These are phyloP conservation scores for Steinernema hermaphroditum DNA, from an alignment of 2,888 invertebrate genomes.

Conservation along the genomic window DNA sequence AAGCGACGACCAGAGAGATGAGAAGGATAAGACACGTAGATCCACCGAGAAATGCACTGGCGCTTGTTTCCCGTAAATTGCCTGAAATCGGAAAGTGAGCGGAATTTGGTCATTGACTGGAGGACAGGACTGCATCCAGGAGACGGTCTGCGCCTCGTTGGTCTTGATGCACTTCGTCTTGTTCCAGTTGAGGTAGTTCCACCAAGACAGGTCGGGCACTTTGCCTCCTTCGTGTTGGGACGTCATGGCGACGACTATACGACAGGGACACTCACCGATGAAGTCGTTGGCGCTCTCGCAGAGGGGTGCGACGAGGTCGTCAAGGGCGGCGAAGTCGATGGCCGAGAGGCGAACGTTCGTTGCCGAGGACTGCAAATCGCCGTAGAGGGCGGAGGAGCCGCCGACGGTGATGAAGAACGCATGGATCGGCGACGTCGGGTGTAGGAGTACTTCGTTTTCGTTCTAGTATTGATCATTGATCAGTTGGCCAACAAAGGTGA, in stretches of 20 bases:
- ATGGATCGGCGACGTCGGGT: slow-evolving; percentile 61
- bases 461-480: slow-evolving; percentile 32
- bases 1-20: slow-evolving; percentile 39
- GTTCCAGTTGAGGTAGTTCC: slow-evolving; percentile 64
- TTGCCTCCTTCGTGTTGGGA: neutral
- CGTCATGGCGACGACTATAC: neutral
- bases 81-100: slow-evolving; percentile 43
- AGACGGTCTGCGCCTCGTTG: slow-evolving; percentile 54
- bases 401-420: slow-evolving; percentile 59
- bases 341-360: slow-evolving; percentile 49
- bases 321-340: slow-evolving; percentile 52
- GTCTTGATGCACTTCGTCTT: slow-evolving; percentile 55
- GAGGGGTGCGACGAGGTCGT: slow-evolving; percentile 51
- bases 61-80: neutral
- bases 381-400: slow-evolving; percentile 34
- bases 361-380: slow-evolving; percentile 40
- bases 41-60: neutral
- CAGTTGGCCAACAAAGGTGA: slow-evolving; percentile 34
- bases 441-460: slow-evolving; percentile 50
- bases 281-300: slow-evolving; percentile 57
- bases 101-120: slow-evolving; percentile 41
- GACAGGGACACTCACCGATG: slow-evolving; percentile 43
- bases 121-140: slow-evolving; percentile 60
- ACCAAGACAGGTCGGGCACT: slow-evolving; percentile 59
- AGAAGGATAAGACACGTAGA: slow-evolving; percentile 40